These are phyloP conservation scores for Phaedon cochleariae DNA, from an alignment of 2,888 invertebrate species.

Conservation along the genomic window DNA sequence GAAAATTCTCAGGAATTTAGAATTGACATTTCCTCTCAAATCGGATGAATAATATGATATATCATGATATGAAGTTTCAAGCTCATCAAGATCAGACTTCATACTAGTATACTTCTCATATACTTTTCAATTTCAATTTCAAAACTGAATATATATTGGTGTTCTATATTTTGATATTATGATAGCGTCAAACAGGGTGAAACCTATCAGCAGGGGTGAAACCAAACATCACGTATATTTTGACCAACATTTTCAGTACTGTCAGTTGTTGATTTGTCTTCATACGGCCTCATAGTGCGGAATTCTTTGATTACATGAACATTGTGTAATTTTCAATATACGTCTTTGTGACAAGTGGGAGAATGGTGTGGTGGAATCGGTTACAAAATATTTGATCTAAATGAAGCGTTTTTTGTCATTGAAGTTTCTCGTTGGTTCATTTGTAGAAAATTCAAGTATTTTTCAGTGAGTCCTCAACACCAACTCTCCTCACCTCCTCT, in stretches of 20 bases:
- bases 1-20: too few relatives aligned
- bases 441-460: not conserved
- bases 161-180: too few relatives aligned
- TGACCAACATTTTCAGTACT: conserved; percentile 11
- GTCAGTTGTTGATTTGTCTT: too few relatives aligned
- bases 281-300: not conserved
- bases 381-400: conserved; percentile 11
- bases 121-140: too few relatives aligned
- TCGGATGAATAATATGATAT: too few relatives aligned
- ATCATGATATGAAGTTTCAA: too few relatives aligned
- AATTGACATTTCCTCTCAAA: too few relatives aligned
- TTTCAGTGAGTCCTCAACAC: conserved; percentile 2
- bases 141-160: too few relatives aligned
- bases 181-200: conserved; percentile 11
- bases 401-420: conserved; percentile 7
- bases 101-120: too few relatives aligned
- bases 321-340: conserved; percentile 8
- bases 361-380: too few relatives aligned
- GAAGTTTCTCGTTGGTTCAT: conserved; percentile 4
- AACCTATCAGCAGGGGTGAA: conserved; percentile 23
- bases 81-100: too few relatives aligned
- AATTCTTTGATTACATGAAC: conserved; percentile 13
- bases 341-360: conserved; percentile 5
- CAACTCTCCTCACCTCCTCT: conserved; percentile 7
- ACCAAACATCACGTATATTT: conserved; percentile 21